Conservation (phyloP, 2,113 vertebrate species). For the Gobio gobio region DNA sequence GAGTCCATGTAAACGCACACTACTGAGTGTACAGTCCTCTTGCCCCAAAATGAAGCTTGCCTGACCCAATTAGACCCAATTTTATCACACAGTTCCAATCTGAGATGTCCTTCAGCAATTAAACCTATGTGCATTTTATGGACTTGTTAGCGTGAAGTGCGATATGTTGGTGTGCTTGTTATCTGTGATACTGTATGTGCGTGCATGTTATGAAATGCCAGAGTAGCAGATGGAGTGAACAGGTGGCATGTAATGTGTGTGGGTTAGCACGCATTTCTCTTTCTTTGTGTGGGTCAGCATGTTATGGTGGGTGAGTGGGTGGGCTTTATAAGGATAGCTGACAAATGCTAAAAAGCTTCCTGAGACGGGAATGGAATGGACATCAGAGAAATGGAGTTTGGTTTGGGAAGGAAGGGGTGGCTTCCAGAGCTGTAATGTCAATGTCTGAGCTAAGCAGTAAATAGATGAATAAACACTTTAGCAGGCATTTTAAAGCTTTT, state of each 20-base stretch:
- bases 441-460: neutral
- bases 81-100: constrained; percentile 31
- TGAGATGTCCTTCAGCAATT: neutral
- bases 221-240: constrained; percentile 56
- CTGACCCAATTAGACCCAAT: constrained; percentile 43
- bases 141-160: neutral
- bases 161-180: constrained; percentile 1
- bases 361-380: neutral
- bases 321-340: constrained; percentile 31
- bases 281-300: constrained; percentile 35
- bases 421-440: neutral
- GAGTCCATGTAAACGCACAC: neutral
- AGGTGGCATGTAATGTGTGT: constrained; percentile 54
- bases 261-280: constrained; percentile 34
- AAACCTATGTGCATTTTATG: neutral
- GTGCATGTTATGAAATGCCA: constrained; percentile 21
- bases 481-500: neutral
- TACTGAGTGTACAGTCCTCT: neutral
- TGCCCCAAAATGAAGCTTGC: constrained; percentile 40
- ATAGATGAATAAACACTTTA: neutral
- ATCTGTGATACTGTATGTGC: neutral
- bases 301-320: constrained; percentile 42
- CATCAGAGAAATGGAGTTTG: neutral
- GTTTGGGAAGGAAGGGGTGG: neutral
- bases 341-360: constrained; percentile 35